Conservation (phyloP, 2,888 invertebrate genomes). For the Creontiades dilutus region DNA sequence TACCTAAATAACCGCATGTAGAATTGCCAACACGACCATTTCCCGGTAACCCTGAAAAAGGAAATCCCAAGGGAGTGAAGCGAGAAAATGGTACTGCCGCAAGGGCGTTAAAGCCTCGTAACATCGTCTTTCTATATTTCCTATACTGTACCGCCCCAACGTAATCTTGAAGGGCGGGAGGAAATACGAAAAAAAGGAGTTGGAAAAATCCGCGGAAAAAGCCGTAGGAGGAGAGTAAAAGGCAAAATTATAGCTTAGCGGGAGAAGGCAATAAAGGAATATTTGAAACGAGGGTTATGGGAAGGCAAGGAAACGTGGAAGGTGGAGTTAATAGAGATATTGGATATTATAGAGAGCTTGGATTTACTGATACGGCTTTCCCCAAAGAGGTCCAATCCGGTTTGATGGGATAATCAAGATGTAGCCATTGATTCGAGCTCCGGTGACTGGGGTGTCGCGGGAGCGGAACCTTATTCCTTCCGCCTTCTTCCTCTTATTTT, state of each 20-base stretch:
- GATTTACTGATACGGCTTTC: slow-evolving; percentile 49
- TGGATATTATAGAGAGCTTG: slow-evolving; percentile 50
- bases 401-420: slow-evolving; percentile 64
- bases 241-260: slow-evolving; percentile 45
- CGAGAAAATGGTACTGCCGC: background rate
- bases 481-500: background rate
- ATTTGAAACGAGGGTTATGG: slow-evolving; percentile 49
- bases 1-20: slow-evolving; percentile 20
- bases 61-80: background rate
- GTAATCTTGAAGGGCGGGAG: background rate
- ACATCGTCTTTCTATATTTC: slow-evolving; percentile 28
- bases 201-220: slow-evolving; percentile 31
- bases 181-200: slow-evolving; percentile 22
- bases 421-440: slow-evolving; percentile 60
- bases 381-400: slow-evolving; percentile 57
- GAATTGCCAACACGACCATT: background rate
- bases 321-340: slow-evolving; percentile 55
- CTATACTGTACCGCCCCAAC: slow-evolving; percentile 27
- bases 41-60: background rate
- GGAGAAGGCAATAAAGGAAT: slow-evolving; percentile 51
- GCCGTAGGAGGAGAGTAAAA: slow-evolving; percentile 31
- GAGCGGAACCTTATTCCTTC: slow-evolving; percentile 40
- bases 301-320: slow-evolving; percentile 52
- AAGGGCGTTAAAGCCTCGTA: slow-evolving; percentile 24
- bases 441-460: slow-evolving; percentile 46